Conservation (phyloP, 2,797 vertebrate genomes). For the Merluccius polli region DNA sequence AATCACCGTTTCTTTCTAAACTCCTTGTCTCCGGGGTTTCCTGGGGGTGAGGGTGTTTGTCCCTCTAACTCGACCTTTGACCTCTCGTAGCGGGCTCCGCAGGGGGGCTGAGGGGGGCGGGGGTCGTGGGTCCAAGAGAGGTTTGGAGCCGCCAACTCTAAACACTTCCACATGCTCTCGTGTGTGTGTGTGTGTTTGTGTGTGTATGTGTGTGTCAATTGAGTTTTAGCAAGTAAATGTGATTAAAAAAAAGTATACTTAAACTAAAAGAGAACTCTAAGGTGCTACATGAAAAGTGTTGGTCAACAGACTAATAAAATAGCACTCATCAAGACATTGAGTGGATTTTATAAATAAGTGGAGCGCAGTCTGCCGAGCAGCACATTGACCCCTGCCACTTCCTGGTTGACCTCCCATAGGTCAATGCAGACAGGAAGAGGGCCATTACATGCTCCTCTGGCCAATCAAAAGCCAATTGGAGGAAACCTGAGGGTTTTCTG, state of each 20-base stretch:
- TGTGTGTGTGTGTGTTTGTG: conserved; percentile 17
- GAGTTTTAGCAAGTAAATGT: neutral
- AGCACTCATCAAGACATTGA: neutral
- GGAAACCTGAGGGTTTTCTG: neutral
- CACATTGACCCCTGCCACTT: conserved; percentile 8
- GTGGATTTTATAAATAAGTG: neutral
- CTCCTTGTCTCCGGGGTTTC: conserved; percentile 10
- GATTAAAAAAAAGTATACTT: too few relatives aligned
- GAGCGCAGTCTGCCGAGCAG: neutral
- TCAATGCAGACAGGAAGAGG: conserved; percentile 27
- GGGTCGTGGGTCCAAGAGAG: conserved; percentile 37
- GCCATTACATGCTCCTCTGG: conserved; percentile 20
- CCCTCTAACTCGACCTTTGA: conserved; percentile 56
- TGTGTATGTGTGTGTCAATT: neutral
- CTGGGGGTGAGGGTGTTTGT: conserved; percentile 38
- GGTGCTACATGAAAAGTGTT: neutral
- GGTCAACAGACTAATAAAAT: neutral
- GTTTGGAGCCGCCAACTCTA: conserved; percentile 43
- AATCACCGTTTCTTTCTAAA: neutral
- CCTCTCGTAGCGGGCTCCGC: conserved; percentile 51
- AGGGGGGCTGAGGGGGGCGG: conserved; percentile 46
- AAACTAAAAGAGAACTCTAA: neutral
- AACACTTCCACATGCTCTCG: conserved; percentile 57
- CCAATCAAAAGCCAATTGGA: conserved; percentile 17
- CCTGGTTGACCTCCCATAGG: conserved; percentile 14